These are phyloP conservation scores for Dryobates pubescens DNA, from an alignment of 2,797 vertebrate species.

Conservation along the genomic window DNA sequence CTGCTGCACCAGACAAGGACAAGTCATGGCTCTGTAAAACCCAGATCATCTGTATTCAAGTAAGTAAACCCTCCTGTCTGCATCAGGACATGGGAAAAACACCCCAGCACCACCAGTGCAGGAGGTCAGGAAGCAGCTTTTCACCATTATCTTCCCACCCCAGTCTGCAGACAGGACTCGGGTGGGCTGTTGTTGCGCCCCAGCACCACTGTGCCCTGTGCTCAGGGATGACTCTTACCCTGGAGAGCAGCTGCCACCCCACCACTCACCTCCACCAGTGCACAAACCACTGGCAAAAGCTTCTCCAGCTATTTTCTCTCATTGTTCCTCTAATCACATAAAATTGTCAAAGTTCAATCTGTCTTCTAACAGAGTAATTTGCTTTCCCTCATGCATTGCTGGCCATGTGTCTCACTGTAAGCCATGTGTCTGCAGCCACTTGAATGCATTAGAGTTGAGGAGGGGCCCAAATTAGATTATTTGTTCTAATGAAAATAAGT, in stretches of 20 bases:
- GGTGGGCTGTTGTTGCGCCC: background rate
- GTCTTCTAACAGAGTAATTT: constrained; percentile 27
- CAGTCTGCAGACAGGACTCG: background rate
- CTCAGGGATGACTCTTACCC: background rate
- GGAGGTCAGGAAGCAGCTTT: background rate
- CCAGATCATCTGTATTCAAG: background rate
- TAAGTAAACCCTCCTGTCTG: background rate
- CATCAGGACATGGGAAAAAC: background rate
- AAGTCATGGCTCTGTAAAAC: background rate
- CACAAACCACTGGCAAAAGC: background rate
- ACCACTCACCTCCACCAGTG: background rate
- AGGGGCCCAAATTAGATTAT: constrained; percentile 12
- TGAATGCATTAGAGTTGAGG: background rate
- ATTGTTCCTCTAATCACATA: constrained; percentile 52
- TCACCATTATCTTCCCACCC: background rate
- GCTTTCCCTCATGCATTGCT: background rate
- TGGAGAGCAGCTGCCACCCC: background rate
- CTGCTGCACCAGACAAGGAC: background rate
- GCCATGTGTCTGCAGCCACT: constrained; percentile 25
- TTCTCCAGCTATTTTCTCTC: constrained; percentile 1
- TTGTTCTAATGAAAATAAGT: constrained; percentile 17
- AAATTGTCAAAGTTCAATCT: background rate
- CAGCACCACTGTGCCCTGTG: background rate
- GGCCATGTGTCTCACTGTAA: background rate
- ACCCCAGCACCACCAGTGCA: accelerated